A percentile compares a stretch with the other conserved stretches of the same genome.
Conservation (phyloP, 2,888 invertebrate species). For the Slavum lentiscoides region DNA sequence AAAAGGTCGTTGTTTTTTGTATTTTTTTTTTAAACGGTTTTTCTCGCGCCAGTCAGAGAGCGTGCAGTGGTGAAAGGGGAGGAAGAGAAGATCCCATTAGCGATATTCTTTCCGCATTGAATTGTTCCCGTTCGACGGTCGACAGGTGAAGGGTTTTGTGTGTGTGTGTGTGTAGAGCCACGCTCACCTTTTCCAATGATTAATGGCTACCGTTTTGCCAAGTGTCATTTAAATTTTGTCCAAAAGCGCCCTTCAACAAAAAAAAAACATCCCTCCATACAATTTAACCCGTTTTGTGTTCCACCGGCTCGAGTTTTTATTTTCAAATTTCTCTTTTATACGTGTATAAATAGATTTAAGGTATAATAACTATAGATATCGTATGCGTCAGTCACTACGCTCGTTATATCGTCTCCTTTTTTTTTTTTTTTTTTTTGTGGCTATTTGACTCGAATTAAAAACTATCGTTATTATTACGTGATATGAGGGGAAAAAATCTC, state of each 20-base stretch:
- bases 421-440: no score
- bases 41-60: not conserved
- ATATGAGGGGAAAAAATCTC: no score
- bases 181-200: conserved; percentile 43
- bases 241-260: conserved; percentile 33
- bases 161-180: not conserved
- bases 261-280: not conserved
- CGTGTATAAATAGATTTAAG: no score
- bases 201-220: conserved; percentile 36
- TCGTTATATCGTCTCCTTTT: no score
- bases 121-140: conserved; percentile 40
- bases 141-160: conserved; percentile 37
- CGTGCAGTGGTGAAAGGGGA: not conserved
- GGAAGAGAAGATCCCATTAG: conserved; percentile 46
- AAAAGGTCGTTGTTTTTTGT: conserved; percentile 19
- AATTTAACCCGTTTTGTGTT: conserved; percentile 37
- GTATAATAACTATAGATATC: no score
- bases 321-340: not conserved
- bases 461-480: no score
- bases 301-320: not conserved
- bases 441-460: no score
- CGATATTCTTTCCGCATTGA: conserved; percentile 48
- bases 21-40: conserved; percentile 37
- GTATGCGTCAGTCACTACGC: no score
- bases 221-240: conserved; percentile 51